A percentile compares a stretch with the other conserved stretches of the same genome.
Evolutionary conservation across 2,797 vertebrate genomes (phyloP).

Genomic region (Ibycter americanus): DNA sequence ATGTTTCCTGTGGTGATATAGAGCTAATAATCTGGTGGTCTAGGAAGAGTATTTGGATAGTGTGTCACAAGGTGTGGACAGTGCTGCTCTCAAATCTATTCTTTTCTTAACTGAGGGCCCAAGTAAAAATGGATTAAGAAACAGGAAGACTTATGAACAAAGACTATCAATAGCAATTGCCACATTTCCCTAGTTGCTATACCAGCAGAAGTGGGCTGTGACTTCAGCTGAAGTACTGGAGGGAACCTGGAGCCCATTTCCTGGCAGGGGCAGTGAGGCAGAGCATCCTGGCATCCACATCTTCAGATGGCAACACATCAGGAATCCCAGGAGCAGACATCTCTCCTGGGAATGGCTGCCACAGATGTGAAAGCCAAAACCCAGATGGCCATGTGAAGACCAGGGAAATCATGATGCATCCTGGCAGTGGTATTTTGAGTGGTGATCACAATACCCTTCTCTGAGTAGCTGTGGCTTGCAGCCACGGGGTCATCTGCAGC

Average conservation of each 20-base stretch:
- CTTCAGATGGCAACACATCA: neutral
- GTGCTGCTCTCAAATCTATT: neutral
- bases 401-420: neutral
- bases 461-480: neutral
- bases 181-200: neutral
- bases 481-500: neutral
- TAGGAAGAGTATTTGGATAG: neutral
- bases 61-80: neutral
- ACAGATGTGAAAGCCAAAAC: neutral
- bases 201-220: neutral
- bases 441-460: neutral
- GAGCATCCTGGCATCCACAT: neutral
- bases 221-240: neutral
- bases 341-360: neutral
- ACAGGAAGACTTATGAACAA: neutral
- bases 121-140: neutral
- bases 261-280: neutral
- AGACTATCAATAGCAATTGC: accelerated
- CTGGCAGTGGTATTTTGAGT: neutral
- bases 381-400: neutral
- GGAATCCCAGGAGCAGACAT: neutral
- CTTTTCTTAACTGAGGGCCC: neutral
- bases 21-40: neutral
- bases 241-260: neutral
- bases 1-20: neutral